Percentiles rank a stretch among this genome's conserved stretches.
Evolutionary conservation across 2,888 invertebrate species (phyloP).

Genomic region (Yponomeuta cagnagella): DNA sequence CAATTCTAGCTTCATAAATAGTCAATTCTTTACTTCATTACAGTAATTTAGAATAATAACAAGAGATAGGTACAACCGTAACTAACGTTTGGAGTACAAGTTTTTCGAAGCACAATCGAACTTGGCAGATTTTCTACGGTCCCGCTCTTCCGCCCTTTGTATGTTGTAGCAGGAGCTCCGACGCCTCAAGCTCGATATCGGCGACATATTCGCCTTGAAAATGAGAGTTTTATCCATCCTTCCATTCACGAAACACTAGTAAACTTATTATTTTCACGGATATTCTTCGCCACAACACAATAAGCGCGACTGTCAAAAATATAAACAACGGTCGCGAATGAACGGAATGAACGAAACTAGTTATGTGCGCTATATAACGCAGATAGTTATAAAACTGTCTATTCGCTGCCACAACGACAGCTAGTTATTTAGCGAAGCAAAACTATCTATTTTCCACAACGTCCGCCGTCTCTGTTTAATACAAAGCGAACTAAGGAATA

Average conservation of each 20-base stretch:
- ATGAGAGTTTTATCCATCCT: constrained; percentile 70
- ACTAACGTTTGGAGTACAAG: constrained; percentile 30
- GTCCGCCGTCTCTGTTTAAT: no score
- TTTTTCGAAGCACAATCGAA: constrained; percentile 65
- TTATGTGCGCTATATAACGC: no score
- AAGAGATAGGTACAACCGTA: constrained; percentile 15
- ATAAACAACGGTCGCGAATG: constrained; percentile 57
- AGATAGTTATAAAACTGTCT: no score
- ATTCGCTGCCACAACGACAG: no score
- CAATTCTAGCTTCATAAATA: not conserved
- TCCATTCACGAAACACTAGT: constrained; percentile 46
- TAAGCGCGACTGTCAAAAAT: constrained; percentile 48
- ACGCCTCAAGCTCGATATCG: constrained; percentile 69
- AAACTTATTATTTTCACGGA: not conserved
- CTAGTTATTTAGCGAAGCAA: no score
- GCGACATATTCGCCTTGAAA: constrained; percentile 67
- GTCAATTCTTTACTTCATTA: not conserved
- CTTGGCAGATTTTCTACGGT: constrained; percentile 70
- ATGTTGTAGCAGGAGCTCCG: constrained; percentile 72
- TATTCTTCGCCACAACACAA: constrained; percentile 18
- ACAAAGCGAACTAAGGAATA: no score
- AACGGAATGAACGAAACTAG: constrained; percentile 34
- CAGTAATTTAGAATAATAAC: not conserved
- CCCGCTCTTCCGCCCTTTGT: constrained; percentile 71
- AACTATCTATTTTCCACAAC: no score